Percentiles rank a stretch among this genome's conserved stretches.
Conservation (phyloP, 2,113 vertebrate genomes). For the Ciconia boyciana region DNA sequence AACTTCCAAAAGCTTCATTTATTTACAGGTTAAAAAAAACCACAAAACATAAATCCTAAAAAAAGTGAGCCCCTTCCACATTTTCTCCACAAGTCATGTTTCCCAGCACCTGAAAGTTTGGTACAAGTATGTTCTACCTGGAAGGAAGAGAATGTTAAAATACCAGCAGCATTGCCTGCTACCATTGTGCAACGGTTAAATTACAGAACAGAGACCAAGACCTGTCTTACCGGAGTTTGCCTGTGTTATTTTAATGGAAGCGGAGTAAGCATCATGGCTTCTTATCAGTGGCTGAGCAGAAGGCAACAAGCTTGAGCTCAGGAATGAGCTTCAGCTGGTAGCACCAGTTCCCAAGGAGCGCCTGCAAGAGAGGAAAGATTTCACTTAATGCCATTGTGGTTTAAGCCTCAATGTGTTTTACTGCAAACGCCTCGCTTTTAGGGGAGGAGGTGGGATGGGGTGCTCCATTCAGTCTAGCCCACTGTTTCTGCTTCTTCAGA, state of each 20-base stretch:
- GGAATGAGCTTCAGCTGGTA: slow-evolving; percentile 60
- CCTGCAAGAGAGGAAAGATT: neutral
- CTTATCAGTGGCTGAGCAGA: slow-evolving; percentile 48
- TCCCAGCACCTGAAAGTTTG: neutral
- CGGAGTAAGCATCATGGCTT: neutral
- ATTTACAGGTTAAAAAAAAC: neutral
- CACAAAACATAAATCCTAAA: neutral
- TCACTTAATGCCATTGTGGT: neutral
- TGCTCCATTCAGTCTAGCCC: fast-evolving
- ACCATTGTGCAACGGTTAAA: neutral
- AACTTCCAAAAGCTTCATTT: neutral
- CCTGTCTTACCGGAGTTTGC: slow-evolving; percentile 26
- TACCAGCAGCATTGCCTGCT: neutral
- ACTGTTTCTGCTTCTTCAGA: neutral
- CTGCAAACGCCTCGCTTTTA: fast-evolving
- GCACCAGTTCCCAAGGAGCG: slow-evolving; percentile 53
- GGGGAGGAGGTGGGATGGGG: neutral
- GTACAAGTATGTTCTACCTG: fast-evolving
- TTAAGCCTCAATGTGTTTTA: neutral
- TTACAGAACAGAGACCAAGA: neutral
- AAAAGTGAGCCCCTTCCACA: neutral
- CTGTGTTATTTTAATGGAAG: neutral
- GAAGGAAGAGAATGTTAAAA: neutral
- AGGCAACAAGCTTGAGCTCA: slow-evolving; percentile 41
- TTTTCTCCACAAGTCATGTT: neutral